Conservation (phyloP, 2,113 vertebrate genomes). For the Entelurus aequoreus region DNA sequence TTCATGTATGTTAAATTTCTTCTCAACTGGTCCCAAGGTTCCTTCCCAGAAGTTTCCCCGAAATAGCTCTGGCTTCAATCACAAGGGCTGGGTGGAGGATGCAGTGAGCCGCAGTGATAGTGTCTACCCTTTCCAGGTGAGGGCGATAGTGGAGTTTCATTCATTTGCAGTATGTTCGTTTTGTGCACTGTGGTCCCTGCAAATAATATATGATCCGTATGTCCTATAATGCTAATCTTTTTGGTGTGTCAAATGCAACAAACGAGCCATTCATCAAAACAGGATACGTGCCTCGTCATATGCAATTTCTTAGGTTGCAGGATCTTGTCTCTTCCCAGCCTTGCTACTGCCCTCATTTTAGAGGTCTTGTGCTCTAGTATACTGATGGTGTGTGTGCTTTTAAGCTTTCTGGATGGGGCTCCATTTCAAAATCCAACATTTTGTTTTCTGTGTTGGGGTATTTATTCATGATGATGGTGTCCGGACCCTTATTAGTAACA, state of each 20-base stretch:
- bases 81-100: constrained; percentile 97
- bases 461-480: neutral
- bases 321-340: constrained; percentile 46
- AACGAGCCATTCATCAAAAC: constrained; percentile 37
- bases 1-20: neutral
- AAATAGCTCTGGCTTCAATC: constrained; percentile 90
- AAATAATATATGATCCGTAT: neutral
- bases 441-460: neutral
- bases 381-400: constrained; percentile 22
- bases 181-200: neutral
- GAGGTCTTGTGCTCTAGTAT: constrained; percentile 34
- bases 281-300: constrained; percentile 34
- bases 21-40: constrained; percentile 54
- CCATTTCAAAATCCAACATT: constrained; percentile 7
- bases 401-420: constrained; percentile 4
- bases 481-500: neutral
- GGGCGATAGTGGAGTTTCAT: constrained; percentile 16
- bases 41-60: constrained; percentile 93
- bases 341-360: constrained; percentile 43
- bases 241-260: constrained; percentile 42
- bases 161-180: neutral
- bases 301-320: constrained; percentile 41
- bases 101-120: constrained; percentile 88
- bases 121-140: constrained; percentile 97
- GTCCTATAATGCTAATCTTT: constrained; percentile 14